These are phyloP conservation scores for Zhengitettix transpicula DNA, from an alignment of 2,888 invertebrate species.

Conservation along the genomic window DNA sequence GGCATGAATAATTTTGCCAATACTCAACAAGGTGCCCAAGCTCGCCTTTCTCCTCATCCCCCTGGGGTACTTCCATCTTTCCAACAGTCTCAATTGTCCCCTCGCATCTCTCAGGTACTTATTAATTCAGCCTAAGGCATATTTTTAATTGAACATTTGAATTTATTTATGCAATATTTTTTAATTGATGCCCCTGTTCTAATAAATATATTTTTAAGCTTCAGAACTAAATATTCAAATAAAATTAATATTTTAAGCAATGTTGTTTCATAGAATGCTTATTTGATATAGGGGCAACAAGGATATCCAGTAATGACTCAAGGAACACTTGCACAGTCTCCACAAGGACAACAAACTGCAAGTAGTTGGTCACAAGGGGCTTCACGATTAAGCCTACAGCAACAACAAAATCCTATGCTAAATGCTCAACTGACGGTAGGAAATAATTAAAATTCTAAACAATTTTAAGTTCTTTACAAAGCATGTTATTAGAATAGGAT, in stretches of 20 bases:
- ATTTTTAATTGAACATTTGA: neutral
- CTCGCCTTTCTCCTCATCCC: slow-evolving; percentile 38
- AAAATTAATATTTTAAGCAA: no score
- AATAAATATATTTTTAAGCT: no score
- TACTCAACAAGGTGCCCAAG: slow-evolving; percentile 21
- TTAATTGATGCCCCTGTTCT: no score
- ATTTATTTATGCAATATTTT: slow-evolving; percentile 4
- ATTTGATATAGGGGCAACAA: slow-evolving; percentile 16
- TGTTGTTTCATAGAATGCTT: no score
- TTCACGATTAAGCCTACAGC: slow-evolving; percentile 47
- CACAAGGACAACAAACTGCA: slow-evolving; percentile 22
- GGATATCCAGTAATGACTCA: slow-evolving; percentile 7
- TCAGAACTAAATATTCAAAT: no score
- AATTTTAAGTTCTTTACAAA: no score
- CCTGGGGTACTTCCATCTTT: slow-evolving; percentile 27
- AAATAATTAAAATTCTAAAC: slow-evolving; percentile 13
- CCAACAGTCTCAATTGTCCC: slow-evolving; percentile 34
- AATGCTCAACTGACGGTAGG: slow-evolving; percentile 68
- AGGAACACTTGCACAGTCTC: slow-evolving; percentile 3
- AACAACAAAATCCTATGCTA: slow-evolving; percentile 76
- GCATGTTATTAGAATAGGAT: no score
- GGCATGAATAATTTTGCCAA: slow-evolving; percentile 17
- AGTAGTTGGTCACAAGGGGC: slow-evolving; percentile 23
- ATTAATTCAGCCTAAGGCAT: no score
- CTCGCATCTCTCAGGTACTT: slow-evolving; percentile 33